phyloP scores from a whole-genome alignment of 1,140 invertebrate genomes.

The Zophobas morio region DNA sequence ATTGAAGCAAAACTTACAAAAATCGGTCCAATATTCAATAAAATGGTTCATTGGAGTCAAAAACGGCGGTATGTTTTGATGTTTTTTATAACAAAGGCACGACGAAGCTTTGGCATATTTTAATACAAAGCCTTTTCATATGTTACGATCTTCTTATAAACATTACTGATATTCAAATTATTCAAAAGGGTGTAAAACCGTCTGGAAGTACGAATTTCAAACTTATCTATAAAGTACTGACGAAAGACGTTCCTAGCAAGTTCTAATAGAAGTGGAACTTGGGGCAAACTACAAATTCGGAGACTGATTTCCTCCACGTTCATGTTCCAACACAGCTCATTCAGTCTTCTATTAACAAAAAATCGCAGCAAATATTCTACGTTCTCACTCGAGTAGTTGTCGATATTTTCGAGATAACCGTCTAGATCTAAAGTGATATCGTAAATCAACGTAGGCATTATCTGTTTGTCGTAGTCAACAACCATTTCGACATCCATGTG shows the following conservation, averaged over 20 bases:
- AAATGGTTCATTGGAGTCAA: no score
- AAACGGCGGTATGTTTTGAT: no score
- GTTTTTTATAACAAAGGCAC: no score
- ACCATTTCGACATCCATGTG: neutral
- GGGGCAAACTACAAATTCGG: neutral
- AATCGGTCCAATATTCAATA: no score
- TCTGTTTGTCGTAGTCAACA: neutral
- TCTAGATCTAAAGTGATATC: neutral
- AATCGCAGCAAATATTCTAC: neutral
- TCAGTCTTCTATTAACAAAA: neutral
- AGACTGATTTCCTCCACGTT: neutral
- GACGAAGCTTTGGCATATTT: no score
- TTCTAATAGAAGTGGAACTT: conserved; percentile 1
- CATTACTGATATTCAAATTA: neutral
- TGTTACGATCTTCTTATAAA: no score
- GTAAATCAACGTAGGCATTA: neutral
- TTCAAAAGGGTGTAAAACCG: neutral
- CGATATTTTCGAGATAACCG: neutral
- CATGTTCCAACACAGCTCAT: neutral
- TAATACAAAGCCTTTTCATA: no score
- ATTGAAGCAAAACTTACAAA: no score
- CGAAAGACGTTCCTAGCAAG: neutral
- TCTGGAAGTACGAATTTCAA: neutral
- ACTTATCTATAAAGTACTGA: neutral
- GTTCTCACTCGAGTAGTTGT: neutral